These are phyloP conservation scores for Margarornis squamiger DNA, from an alignment of 2,797 vertebrate genomes.

Conservation along the genomic window DNA sequence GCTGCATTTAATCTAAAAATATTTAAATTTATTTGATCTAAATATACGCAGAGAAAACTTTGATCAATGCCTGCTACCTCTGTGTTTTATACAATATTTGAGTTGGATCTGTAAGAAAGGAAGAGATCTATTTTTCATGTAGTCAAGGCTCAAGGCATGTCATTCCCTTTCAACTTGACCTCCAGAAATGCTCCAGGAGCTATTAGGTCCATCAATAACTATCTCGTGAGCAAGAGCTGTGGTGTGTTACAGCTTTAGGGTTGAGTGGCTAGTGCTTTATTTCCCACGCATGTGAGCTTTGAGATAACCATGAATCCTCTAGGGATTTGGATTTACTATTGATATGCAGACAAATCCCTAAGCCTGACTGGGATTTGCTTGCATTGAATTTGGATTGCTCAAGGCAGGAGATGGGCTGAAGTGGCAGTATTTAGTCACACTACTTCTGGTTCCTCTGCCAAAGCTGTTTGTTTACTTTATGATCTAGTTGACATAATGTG, in stretches of 20 bases:
- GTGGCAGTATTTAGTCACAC: constrained; percentile 16
- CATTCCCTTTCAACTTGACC: background rate
- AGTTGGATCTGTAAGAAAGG: background rate
- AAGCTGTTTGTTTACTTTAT: background rate
- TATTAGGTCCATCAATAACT: background rate
- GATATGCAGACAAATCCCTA: constrained; percentile 43
- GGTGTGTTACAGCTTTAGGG: background rate
- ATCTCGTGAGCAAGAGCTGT: background rate
- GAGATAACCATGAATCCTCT: constrained; percentile 21
- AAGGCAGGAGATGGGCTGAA: background rate
- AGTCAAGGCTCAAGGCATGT: rapidly evolving
- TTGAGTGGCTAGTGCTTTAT: background rate
- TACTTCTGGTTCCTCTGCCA: background rate
- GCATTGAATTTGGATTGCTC: background rate
- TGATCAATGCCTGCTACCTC: background rate
- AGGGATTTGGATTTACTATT: constrained; percentile 56
- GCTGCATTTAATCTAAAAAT: background rate
- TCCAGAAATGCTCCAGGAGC: background rate
- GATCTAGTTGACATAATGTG: background rate
- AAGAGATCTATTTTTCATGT: background rate
- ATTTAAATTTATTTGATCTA: background rate
- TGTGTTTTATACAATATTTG: background rate
- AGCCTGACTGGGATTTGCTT: constrained; percentile 27
- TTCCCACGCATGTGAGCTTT: constrained; percentile 21
- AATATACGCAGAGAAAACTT: background rate